Conservation (phyloP, 2,113 vertebrate genomes). For the Emydocephalus ijimae region DNA sequence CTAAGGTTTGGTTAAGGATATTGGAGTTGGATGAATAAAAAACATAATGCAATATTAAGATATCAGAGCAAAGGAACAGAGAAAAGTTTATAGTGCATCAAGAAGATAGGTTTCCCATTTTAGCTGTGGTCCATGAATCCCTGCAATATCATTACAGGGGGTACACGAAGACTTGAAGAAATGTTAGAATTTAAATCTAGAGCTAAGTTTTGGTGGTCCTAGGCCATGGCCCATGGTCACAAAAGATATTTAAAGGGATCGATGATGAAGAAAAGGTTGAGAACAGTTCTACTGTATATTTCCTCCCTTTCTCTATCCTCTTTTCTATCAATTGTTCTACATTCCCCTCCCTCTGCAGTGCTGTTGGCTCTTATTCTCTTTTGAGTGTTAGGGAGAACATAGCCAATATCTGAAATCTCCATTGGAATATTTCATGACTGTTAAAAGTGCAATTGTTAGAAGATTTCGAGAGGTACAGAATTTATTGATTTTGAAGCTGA, state of each 20-base stretch:
- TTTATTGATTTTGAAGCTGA: background rate
- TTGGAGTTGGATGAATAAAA: background rate
- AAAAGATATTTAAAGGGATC: background rate
- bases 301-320: background rate
- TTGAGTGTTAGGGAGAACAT: background rate
- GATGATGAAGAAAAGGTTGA: background rate
- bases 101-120: background rate
- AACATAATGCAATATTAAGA: background rate
- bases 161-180: background rate
- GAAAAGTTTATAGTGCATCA: background rate
- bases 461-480: background rate
- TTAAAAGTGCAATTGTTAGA: background rate
- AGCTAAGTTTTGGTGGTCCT: background rate
- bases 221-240: background rate
- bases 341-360: background rate
- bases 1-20: background rate
- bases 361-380: background rate
- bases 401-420: background rate
- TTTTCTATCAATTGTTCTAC: background rate
- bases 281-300: background rate
- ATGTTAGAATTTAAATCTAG: background rate
- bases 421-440: background rate
- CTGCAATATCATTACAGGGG: background rate
- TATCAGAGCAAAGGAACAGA: background rate
- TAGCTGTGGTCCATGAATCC: background rate